Percentiles rank a stretch among this genome's conserved stretches.
phyloP scores from a whole-genome alignment of 2,888 invertebrate species.

The Allacma fusca region DNA sequence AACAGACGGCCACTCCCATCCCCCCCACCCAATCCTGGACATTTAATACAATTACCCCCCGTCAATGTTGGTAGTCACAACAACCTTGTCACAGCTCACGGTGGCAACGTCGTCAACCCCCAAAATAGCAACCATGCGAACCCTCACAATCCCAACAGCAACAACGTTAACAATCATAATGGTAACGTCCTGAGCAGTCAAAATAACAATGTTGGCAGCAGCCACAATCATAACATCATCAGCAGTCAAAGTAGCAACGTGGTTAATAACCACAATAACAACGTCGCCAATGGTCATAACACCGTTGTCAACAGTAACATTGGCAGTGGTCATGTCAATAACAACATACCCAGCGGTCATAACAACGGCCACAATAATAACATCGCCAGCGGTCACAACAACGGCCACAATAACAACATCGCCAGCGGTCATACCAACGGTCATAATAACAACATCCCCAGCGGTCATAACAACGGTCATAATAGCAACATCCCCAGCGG shows the following conservation, averaged over 20 bases:
- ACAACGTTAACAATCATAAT: background rate
- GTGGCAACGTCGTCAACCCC: background rate
- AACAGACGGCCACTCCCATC: constrained; percentile 7
- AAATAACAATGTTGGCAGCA: background rate
- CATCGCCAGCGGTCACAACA: background rate
- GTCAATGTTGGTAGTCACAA: background rate
- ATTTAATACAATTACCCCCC: background rate
- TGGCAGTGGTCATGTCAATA: too few species aligned
- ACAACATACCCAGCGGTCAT: background rate
- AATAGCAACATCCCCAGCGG: background rate
- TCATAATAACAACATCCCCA: too few species aligned
- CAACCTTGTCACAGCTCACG: background rate
- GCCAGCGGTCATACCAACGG: too few species aligned
- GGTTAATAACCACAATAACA: background rate
- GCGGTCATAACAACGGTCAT: too few species aligned
- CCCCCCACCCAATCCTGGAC: background rate
- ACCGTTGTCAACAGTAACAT: too few species aligned
- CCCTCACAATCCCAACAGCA: background rate
- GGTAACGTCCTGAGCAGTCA: background rate
- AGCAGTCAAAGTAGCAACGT: background rate
- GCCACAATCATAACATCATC: background rate
- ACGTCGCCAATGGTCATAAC: background rate
- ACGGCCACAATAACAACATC: background rate
- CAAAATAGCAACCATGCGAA: background rate
- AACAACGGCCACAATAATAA: background rate